Conservation (phyloP, 1,140 invertebrate genomes). For the Thaumetopoea pityocampa region DNA sequence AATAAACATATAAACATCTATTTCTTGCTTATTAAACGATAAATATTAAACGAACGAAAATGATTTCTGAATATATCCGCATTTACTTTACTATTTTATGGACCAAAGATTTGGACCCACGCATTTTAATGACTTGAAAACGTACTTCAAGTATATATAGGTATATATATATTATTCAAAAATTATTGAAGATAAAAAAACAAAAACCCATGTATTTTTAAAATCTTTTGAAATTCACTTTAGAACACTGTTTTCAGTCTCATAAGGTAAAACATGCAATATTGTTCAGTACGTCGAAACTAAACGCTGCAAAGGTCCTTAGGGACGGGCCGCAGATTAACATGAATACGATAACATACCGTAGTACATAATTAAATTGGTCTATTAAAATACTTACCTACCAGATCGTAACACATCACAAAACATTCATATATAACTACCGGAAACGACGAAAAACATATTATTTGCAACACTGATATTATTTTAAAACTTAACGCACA, state of each 20-base stretch:
- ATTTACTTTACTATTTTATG: constrained; percentile 13
- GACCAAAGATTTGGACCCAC: constrained; percentile 41
- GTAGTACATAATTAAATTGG: constrained; percentile 5
- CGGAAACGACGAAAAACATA: no score
- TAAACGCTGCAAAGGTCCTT: constrained; percentile 10
- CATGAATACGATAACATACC: constrained; percentile 7
- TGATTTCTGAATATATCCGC: constrained; percentile 9
- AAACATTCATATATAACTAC: constrained; percentile 15
- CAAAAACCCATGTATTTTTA: constrained; percentile 19
- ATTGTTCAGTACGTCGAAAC: constrained; percentile 33
- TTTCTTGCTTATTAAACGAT: neutral
- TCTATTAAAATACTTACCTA: constrained; percentile 9
- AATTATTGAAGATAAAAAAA: constrained; percentile 18
- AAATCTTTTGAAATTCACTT: constrained; percentile 46
- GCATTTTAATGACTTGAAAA: constrained; percentile 20
- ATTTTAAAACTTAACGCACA: no score
- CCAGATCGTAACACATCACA: constrained; percentile 12
- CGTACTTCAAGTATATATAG: constrained; percentile 15
- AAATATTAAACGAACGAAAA: constrained; percentile 4
- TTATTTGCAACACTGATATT: no score
- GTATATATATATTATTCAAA: constrained; percentile 27
- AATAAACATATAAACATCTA: neutral
- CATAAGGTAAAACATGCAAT: constrained; percentile 61
- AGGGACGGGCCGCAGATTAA: constrained; percentile 7
- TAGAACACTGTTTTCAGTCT: constrained; percentile 71